Percentiles rank a stretch among this genome's conserved stretches.
These are phyloP conservation scores for Nothobranchius kuhntae DNA, from an alignment of 2,113 vertebrate genomes.

Conservation along the genomic window DNA sequence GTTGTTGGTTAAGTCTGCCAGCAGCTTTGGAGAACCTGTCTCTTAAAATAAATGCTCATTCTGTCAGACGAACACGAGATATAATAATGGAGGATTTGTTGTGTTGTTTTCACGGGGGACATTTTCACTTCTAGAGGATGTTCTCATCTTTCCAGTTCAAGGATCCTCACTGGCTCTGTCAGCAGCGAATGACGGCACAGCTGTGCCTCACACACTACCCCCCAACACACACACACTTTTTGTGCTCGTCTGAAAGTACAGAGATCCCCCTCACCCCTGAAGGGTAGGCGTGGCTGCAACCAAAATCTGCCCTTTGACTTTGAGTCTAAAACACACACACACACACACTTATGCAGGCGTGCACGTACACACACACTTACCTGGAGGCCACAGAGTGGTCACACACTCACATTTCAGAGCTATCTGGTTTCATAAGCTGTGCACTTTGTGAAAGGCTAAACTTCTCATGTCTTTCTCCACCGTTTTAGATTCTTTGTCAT, in stretches of 20 bases:
- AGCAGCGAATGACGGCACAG: constrained; percentile 59
- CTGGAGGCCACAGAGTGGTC: constrained; percentile 62
- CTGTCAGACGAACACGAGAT: too few species aligned
- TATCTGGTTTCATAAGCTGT: constrained; percentile 69
- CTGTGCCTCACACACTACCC: constrained; percentile 35
- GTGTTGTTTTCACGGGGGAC: constrained; percentile 23
- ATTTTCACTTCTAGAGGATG: constrained; percentile 64
- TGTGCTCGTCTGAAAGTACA: constrained; percentile 55
- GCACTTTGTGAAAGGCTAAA: constrained; percentile 62
- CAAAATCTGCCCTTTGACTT: constrained; percentile 68
- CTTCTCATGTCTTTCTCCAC: constrained; percentile 59
- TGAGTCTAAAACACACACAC: constrained; percentile 31
- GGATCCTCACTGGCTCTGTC: constrained; percentile 66
- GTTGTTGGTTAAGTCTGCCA: constrained; percentile 40
- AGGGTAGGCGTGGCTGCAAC: constrained; percentile 55
- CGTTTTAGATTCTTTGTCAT: constrained; percentile 58
- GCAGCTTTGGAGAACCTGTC: constrained; percentile 26
- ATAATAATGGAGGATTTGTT: background rate
- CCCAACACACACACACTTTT: constrained; percentile 7
- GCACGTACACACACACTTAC: constrained; percentile 47
- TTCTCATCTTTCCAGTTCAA: constrained; percentile 74
- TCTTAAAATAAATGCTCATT: too few species aligned
- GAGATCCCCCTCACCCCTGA: constrained; percentile 37
- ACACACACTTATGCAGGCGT: constrained; percentile 20
- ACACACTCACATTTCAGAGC: constrained; percentile 73